Conservation (phyloP, 2,797 vertebrate genomes). For the Cirrhinus mrigala region DNA sequence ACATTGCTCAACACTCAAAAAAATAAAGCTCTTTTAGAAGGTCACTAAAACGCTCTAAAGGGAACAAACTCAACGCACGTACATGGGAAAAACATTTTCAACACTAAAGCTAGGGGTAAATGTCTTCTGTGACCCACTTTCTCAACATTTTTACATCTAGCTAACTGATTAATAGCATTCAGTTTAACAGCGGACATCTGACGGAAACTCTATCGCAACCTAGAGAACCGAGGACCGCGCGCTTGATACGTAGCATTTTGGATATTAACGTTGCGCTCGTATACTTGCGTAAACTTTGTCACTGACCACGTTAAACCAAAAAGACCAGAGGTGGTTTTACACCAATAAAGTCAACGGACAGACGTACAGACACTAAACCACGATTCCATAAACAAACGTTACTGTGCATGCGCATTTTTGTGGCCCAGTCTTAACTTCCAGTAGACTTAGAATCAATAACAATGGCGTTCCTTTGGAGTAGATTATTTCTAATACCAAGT, state of each 20-base stretch:
- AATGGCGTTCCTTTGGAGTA: no score
- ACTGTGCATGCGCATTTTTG: no score
- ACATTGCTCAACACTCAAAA: slow-evolving; percentile 19
- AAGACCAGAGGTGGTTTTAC: not conserved
- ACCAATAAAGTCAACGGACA: no score
- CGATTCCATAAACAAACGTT: no score
- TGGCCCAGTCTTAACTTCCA: no score
- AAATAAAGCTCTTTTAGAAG: not conserved
- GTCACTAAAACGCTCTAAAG: not conserved
- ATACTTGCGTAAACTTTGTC: not conserved
- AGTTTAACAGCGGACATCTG: not conserved
- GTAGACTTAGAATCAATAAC: no score
- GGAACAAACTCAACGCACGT: no score
- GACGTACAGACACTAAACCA: not conserved
- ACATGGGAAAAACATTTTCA: not conserved
- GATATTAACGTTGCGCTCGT: not conserved
- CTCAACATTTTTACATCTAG: not conserved
- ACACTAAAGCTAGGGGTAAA: not conserved
- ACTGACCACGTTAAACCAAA: not conserved
- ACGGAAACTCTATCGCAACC: not conserved
- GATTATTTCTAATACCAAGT: no score
- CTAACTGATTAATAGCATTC: not conserved
- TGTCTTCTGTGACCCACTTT: not conserved
- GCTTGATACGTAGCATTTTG: not conserved
- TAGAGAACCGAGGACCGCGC: not conserved